Conservation (phyloP, 2,113 vertebrate genomes). For the Serinus canaria region DNA sequence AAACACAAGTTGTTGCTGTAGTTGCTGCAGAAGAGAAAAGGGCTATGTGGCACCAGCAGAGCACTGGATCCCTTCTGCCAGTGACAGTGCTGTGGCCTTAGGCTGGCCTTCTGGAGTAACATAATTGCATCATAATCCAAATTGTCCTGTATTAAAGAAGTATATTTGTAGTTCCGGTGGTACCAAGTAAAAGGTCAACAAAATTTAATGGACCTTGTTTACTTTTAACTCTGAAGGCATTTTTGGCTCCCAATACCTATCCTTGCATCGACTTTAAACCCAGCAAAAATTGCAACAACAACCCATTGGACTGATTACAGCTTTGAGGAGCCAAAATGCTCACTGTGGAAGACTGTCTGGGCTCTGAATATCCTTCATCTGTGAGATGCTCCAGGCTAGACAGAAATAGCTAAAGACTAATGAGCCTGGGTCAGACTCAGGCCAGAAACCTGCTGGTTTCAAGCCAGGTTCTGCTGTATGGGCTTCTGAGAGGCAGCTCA, state of each 20-base stretch:
- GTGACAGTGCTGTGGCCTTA: not conserved
- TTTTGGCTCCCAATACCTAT: not conserved
- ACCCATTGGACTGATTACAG: not conserved
- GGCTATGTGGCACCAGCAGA: not conserved
- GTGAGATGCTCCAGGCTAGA: slow-evolving; percentile 38
- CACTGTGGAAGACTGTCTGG: not conserved
- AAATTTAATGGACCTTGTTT: not conserved
- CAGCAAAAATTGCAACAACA: not conserved
- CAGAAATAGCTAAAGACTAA: slow-evolving; percentile 54
- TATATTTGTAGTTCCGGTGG: not conserved
- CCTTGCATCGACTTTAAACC: slow-evolving; percentile 34
- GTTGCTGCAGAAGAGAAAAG: not conserved
- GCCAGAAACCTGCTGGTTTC: slow-evolving; percentile 37
- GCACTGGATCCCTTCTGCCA: not conserved
- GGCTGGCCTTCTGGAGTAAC: not conserved
- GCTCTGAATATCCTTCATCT: slow-evolving; percentile 32
- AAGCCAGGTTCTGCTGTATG: not conserved
- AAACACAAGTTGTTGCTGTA: not conserved
- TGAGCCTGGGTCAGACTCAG: slow-evolving; percentile 36
- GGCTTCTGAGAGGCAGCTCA: not conserved
- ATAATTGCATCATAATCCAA: not conserved
- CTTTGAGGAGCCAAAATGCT: not conserved
- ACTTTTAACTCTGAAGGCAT: not conserved
- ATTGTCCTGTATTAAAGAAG: not conserved
- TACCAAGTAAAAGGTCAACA: not conserved